A percentile compares a stretch with the other conserved stretches of the same genome.
Evolutionary conservation across 2,113 vertebrate species (phyloP).

Genomic region (Sterrhoptilus dennistouni): DNA sequence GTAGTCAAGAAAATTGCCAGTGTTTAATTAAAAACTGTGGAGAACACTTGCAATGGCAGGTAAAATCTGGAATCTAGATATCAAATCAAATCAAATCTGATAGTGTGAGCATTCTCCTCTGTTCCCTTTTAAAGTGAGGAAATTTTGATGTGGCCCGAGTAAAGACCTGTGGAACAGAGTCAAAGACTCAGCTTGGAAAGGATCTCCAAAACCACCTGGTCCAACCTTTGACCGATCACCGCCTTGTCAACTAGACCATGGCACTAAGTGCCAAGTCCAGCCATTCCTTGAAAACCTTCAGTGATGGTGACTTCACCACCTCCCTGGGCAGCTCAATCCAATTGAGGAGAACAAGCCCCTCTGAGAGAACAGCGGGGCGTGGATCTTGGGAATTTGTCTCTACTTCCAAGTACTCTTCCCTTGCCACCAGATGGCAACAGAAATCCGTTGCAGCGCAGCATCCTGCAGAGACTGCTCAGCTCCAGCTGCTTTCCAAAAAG

Average conservation of each 20-base stretch:
- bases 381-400: not conserved
- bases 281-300: not conserved
- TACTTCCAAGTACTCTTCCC: not conserved
- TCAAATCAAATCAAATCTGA: not conserved
- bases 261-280: not conserved
- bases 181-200: not conserved
- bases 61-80: not conserved
- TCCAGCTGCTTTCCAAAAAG: not conserved
- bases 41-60: not conserved
- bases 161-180: not conserved
- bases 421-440: constrained; percentile 58
- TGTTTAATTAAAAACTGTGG: not conserved
- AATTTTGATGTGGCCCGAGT: not conserved
- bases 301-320: not conserved
- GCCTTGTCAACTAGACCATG: not conserved
- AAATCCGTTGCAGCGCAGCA: not conserved
- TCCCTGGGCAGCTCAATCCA: not conserved
- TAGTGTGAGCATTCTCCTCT: not conserved
- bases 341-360: not conserved
- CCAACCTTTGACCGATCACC: not conserved
- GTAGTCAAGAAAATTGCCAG: not conserved
- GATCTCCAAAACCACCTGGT: not conserved
- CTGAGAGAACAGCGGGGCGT: not conserved
- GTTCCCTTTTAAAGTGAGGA: not conserved
- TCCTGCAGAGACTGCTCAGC: not conserved